A percentile compares a stretch with the other conserved stretches of the same genome.
phyloP scores from a whole-genome alignment of 2,888 invertebrate species.

The Helleia helle region DNA sequence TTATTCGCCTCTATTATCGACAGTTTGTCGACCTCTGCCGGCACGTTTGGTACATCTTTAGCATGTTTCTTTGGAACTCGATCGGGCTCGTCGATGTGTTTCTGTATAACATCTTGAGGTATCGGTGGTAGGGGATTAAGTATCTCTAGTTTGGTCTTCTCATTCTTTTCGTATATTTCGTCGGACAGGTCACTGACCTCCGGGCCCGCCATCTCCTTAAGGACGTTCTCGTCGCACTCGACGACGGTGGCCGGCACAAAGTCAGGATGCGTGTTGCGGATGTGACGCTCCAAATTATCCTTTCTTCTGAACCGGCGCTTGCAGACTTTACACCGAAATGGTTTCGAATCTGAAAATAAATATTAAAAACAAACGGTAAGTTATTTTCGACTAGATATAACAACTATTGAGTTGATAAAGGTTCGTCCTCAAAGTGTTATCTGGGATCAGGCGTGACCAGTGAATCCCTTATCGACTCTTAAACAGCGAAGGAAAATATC shows the following conservation, averaged over 20 bases:
- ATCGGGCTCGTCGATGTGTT: conserved; percentile 31
- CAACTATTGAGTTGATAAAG: too few species aligned
- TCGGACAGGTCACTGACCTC: conserved; percentile 12
- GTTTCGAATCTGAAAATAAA: conserved; percentile 77
- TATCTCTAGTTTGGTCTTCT: conserved; percentile 43
- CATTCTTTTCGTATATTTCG: conserved; percentile 32
- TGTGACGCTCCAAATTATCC: conserved; percentile 85
- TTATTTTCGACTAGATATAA: too few species aligned
- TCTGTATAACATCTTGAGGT: conserved; percentile 45
- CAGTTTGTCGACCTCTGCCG: conserved; percentile 45
- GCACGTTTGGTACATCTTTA: conserved; percentile 10
- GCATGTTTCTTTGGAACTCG: neutral
- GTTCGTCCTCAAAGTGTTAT: too few species aligned
- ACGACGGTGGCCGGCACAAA: conserved; percentile 41
- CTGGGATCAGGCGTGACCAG: too few species aligned
- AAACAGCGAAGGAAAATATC: too few species aligned
- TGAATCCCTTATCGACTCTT: too few species aligned
- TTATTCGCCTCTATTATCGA: conserved; percentile 62
- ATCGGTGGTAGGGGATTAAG: conserved; percentile 54
- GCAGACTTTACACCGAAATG: conserved; percentile 82
- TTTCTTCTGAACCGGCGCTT: conserved; percentile 80
- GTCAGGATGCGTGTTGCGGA: conserved; percentile 82
- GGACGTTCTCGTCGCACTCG: conserved; percentile 44
- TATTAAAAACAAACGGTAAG: conserved; percentile 11
- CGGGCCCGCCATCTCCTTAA: conserved; percentile 30